A percentile compares a stretch with the other conserved stretches of the same genome.
These are phyloP conservation scores for Zaprionus obscuricornis DNA, from an alignment of 2,888 invertebrate species.

Conservation along the genomic window DNA sequence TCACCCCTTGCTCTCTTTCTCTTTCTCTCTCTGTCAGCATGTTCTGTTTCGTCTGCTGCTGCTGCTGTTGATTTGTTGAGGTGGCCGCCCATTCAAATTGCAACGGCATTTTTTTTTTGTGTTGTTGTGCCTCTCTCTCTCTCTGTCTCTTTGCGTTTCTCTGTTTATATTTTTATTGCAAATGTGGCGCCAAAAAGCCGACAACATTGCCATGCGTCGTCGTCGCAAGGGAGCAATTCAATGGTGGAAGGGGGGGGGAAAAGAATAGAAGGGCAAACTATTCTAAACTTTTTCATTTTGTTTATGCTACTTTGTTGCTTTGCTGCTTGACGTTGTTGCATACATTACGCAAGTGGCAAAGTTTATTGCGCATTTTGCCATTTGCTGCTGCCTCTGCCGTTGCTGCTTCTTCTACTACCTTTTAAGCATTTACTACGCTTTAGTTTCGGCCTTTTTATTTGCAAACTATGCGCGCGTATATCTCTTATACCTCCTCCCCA, in stretches of 20 bases:
- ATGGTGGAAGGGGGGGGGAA: neutral
- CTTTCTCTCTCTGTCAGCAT: slow-evolving; percentile 1
- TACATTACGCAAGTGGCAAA: slow-evolving; percentile 67
- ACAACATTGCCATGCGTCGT: slow-evolving; percentile 13
- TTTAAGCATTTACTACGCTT: slow-evolving; percentile 46
- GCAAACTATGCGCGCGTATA: slow-evolving; percentile 1
- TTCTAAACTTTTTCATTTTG: slow-evolving; percentile 56
- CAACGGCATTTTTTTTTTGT: slow-evolving; percentile 31
- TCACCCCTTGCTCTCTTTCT: slow-evolving; percentile 12
- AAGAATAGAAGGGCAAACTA: neutral
- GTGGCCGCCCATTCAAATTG: slow-evolving; percentile 28
- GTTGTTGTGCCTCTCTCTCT: slow-evolving; percentile 10
- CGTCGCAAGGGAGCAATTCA: neutral
- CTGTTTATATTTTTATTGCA: slow-evolving; percentile 68
- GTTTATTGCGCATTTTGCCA: slow-evolving; percentile 63
- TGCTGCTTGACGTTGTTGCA: slow-evolving; percentile 29
- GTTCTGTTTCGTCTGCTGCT: no score
- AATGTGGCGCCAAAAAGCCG: slow-evolving; percentile 70
- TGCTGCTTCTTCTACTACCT: slow-evolving; percentile 8
- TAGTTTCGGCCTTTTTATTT: slow-evolving; percentile 28
- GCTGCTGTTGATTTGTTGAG: no score
- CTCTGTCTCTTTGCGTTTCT: slow-evolving; percentile 26
- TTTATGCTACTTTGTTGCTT: slow-evolving; percentile 60
- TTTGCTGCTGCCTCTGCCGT: slow-evolving; percentile 14
- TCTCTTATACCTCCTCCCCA: no score